Percentiles rank a stretch among this genome's conserved stretches.
Conservation (phyloP, 35 echinoderm and acorn worm genomes). For the Amphiura filiformis region DNA sequence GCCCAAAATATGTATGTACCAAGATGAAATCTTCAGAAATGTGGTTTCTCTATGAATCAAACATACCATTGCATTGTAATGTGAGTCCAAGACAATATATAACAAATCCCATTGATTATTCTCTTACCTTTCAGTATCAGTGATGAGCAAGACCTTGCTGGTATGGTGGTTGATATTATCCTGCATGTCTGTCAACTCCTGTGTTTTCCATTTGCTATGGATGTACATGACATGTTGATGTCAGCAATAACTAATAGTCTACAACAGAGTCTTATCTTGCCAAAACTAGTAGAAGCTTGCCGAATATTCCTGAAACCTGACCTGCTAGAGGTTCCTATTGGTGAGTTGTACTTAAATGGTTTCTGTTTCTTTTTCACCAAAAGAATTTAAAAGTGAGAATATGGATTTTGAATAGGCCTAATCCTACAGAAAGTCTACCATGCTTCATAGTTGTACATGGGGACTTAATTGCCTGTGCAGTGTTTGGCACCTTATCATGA, state of each 20-base stretch:
- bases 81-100: no score
- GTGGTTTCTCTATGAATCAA: no score
- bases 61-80: no score
- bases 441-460: no score
- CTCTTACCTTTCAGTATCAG: slow-evolving; percentile 46
- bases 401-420: neutral
- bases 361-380: neutral
- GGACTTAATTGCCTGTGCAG: no score
- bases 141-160: slow-evolving; percentile 56
- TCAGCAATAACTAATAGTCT: slow-evolving; percentile 66
- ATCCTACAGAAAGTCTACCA: no score
- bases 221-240: slow-evolving; percentile 70
- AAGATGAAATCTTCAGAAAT: no score
- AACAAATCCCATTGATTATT: no score
- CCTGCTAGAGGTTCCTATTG: slow-evolving; percentile 60
- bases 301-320: slow-evolving; percentile 64
- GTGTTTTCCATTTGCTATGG: slow-evolving; percentile 96
- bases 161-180: slow-evolving; percentile 66
- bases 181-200: slow-evolving; percentile 71
- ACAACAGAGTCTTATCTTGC: slow-evolving; percentile 70
- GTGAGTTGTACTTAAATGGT: slow-evolving; percentile 15
- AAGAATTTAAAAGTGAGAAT: neutral
- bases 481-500: no score
- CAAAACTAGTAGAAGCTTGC: slow-evolving; percentile 64
- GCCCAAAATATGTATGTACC: no score